A percentile compares a stretch with the other conserved stretches of the same genome.
phyloP scores from a whole-genome alignment of 2,113 vertebrate species.

The Mesitornis unicolor region DNA sequence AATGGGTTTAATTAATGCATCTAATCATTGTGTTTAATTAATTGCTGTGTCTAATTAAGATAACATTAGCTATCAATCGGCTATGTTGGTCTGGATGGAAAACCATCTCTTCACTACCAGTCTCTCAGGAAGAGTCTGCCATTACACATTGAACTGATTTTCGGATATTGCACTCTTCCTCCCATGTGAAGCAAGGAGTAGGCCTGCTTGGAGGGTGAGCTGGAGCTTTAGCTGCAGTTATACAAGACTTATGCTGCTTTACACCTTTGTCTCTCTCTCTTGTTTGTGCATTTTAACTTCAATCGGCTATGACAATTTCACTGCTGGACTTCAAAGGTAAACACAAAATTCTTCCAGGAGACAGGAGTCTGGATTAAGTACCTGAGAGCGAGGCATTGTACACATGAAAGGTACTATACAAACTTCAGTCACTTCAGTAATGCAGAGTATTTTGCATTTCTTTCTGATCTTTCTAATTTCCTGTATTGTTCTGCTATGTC shows the following conservation, averaged over 20 bases:
- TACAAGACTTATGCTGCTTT: not conserved
- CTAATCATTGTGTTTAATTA: conserved; percentile 26
- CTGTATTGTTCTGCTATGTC: not conserved
- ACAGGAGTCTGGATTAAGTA: not conserved
- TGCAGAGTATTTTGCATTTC: not conserved
- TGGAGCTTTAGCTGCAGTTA: not conserved
- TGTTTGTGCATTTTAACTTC: not conserved
- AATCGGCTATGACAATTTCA: not conserved
- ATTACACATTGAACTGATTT: not conserved
- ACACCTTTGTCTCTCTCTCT: not conserved
- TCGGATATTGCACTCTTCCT: not conserved
- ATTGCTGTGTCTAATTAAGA: conserved; percentile 23
- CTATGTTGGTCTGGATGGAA: not conserved
- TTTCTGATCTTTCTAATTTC: not conserved
- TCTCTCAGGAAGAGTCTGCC: not conserved
- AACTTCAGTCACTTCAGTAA: not conserved
- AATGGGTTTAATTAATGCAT: conserved; percentile 25
- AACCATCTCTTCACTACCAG: not conserved
- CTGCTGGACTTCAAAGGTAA: not conserved
- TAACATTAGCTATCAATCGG: not conserved
- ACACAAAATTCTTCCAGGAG: not conserved
- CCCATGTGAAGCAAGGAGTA: not conserved
- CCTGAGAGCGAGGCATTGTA: not conserved
- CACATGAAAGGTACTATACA: not conserved
- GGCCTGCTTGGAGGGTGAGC: not conserved